Conservation (phyloP, 2,888 invertebrate species). For the Hypomecis punctinalis region DNA sequence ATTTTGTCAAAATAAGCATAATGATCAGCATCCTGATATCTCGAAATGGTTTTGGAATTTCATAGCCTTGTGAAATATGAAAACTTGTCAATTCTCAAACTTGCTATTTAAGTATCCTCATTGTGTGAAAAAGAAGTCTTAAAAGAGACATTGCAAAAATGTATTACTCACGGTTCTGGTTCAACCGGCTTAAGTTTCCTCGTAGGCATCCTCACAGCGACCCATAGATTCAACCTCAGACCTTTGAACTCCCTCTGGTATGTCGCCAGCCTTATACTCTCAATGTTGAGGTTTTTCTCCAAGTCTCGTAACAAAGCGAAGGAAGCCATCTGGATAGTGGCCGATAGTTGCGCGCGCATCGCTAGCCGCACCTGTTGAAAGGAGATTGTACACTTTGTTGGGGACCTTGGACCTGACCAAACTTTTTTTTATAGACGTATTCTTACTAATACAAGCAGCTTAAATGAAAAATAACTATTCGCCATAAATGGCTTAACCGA, state of each 20-base stretch:
- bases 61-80: no score
- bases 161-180: neutral
- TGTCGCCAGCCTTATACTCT: constrained; percentile 66
- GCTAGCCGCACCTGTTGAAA: constrained; percentile 63
- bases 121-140: no score
- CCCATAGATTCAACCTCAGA: constrained; percentile 70
- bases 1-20: no score
- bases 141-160: no score
- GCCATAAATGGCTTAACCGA: no score
- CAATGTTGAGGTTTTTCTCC: constrained; percentile 61
- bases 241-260: constrained; percentile 71
- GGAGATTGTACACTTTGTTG: neutral
- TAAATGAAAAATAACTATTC: no score
- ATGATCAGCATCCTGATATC: no score
- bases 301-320: constrained; percentile 73
- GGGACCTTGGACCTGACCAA: neutral
- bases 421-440: no score
- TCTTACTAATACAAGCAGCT: no score
- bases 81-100: no score
- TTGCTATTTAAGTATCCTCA: no score
- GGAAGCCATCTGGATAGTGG: constrained; percentile 73
- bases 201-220: constrained; percentile 73
- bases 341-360: constrained; percentile 66
- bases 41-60: no score
- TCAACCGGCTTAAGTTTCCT: constrained; percentile 61